Conservation (phyloP, 1,140 invertebrate species). For the Zaprionus capensis region DNA sequence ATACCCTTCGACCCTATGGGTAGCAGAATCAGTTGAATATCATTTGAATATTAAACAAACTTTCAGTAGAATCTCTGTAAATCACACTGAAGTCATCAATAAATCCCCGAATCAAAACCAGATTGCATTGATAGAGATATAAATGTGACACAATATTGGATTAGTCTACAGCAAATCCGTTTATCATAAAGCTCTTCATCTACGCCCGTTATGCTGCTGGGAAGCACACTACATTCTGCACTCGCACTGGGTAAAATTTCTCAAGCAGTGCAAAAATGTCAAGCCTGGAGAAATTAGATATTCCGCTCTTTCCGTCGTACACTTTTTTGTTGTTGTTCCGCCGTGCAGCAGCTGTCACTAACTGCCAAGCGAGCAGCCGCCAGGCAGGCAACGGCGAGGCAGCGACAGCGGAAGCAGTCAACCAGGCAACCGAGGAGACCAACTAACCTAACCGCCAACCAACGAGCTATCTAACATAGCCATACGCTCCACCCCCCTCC, state of each 20-base stretch:
- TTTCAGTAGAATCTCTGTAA: neutral
- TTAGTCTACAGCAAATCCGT: neutral
- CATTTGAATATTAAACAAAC: neutral
- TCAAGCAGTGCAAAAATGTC: neutral
- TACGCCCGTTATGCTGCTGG: neutral
- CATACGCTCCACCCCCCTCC: neutral
- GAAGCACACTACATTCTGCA: neutral
- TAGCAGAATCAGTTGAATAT: neutral
- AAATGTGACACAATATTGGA: neutral
- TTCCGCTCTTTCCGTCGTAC: slow-evolving; percentile 13
- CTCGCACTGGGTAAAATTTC: neutral
- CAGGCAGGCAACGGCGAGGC: slow-evolving; percentile 17
- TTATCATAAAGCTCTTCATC: neutral
- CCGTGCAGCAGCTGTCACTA: slow-evolving; percentile 77
- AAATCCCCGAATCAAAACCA: neutral
- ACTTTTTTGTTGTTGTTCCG: slow-evolving; percentile 28
- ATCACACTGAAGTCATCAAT: neutral
- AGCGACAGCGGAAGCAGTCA: slow-evolving; percentile 31
- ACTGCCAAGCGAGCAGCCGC: slow-evolving; percentile 57
- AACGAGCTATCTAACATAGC: slow-evolving; percentile 19
- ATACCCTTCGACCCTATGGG: no score
- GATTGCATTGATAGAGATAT: neutral
- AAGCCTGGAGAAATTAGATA: slow-evolving; percentile 38
- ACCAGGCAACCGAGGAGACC: slow-evolving; percentile 30
- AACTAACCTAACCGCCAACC: slow-evolving; percentile 43